Base-by-base conservation (phyloP, 2,113 vertebrate species). In the Ctenomys sociabilis region DNA sequence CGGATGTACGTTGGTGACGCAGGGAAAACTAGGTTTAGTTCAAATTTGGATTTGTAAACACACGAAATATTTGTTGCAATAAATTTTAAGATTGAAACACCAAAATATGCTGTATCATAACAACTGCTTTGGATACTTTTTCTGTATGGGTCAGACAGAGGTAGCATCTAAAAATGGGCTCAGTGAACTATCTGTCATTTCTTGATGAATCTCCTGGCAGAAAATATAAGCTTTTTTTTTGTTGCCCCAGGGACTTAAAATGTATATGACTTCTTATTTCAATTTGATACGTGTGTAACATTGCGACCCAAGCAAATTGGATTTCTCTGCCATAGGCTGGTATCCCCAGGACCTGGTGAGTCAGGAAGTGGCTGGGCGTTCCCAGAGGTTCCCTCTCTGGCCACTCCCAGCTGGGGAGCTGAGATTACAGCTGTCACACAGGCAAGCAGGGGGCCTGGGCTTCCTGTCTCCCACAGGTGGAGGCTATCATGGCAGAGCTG, bases 401-500 rank as follows among this genome's bases (percentile, higher is more conserved):
- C 6, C 54, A 1, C 5, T 54, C 17, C 30, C n/a, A 37, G 66
- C 52, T 88, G 22, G 3, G 63, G 37, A 32, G 3, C 0, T 45
- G 54, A 37, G 66, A 24, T 6, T 1, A 37, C 57, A 26, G 28
- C 68, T 22, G 6, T 14, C 5, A 43, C 28, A 9, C 12, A 28
- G 30, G 45, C 10, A 49, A 40, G 75, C 78, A 45, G 37, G 19
- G 16, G 40, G 32, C 61, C 63, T 12, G 63, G n/a, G 26, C 26
- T 12, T 45, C 64, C 12, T 95, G 59, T 96, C 64, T 77, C 84
- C 98, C 97, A 19, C 97, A 99, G 99, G 99, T 99, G 90, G 98
- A 98, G 19, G 98, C 98, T 0, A 99, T 99, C 96, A 99, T 99
- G 99, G 98, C 98, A 0, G 99, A 99, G 97, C 98, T 99, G 95